Evolutionary conservation across 2,113 vertebrate genomes (phyloP), one percentile per base, ranked within the genome.

Genomic region (Prionailurus viverrinus): DNA sequence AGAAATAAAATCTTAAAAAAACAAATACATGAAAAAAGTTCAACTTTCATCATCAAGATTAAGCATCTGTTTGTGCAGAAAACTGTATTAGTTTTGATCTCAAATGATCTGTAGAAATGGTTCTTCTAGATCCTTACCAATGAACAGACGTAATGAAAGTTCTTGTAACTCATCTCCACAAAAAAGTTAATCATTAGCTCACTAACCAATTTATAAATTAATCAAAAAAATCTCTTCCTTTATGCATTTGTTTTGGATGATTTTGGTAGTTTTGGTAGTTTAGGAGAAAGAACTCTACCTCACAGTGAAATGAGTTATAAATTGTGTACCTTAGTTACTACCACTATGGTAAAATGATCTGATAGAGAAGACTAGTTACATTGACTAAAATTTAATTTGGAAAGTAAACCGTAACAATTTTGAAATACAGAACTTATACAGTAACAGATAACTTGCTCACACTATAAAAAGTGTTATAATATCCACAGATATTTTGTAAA

Each of bases 41-140:
- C n/a, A 93, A 45, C 5, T 90, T 87, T 69, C n/a, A 41, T 36
- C 14, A 90, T 71, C 51, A 78, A 74, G 41, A 91, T 80, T 74
- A 95, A 97, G 68, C 39, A 71, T 33, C 1, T 94, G 33, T 15
- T 90, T 91, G 14, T 58, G 7, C 1, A 83, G 11, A 95, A 21
- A 97, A 97, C 19, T 97, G 7, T 48, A 68, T 19, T 61, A 80
- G 84, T 63, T 58, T 94, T 7, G 78, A 86, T 41, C 21, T 78
- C n/a, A 93, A 90, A 61, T 84, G 25, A 89, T 45, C 48, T 89
- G 36, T 7, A 84, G 53, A 95, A 82, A 79, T 58, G 29, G 11
- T 39, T 81, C 82, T 66, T 91, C 19, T 61, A 95, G 76, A 27
- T n/a, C 66, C 12, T 88, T 89, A 73, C 36, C 25, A 78, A 93